Base-by-base conservation (phyloP, 1,140 invertebrate genomes). In the Spodoptera frugiperda region DNA sequence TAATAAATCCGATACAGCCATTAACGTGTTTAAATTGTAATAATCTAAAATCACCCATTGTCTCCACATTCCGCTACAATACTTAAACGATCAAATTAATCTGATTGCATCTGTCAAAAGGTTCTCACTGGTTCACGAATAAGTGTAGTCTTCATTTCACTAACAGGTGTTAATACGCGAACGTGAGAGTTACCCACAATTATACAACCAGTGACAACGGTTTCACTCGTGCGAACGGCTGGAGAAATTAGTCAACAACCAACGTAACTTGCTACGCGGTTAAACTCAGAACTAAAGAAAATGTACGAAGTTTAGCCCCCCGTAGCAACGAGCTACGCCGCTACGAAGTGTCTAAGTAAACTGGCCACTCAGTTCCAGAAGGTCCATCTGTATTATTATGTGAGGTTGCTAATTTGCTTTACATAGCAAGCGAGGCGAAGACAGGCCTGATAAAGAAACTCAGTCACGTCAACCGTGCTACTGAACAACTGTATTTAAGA, bases 81-180 rank as follows among this genome's bases (percentile, higher is more conserved):
- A 3, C 19, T 39, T 8, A 19, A 55, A 25, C 12, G 21, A 12
- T 25, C 57, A 44, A 61, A 59, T 15, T 59, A 14, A 61, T 44
- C 15, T 61, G 30, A 61, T 61, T 15, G 15, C 33, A 44, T n/a
- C 21, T 17, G 33, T 44, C 33, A 44, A 63, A 63, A 33, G 33
- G 33, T 63, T 44, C 57, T 11, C 33, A 63, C 15, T 46, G 59
- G 15, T 39, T 46, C 59, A 63, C 4, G 44, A 63, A 44, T 63
- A 63, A 39, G 39, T n/a, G 21, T 12, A 39, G 59, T 4, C n/a
- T 63, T 63, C 30, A 63, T 44, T 63, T 61, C 57, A 10, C 30
- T 63, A 44, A 63, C 80, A 78, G 79, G 80, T 74, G 82, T 67
- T 67, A 67, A 67, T 48, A 65, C 33, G 63, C 4, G 4, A 25